These are phyloP conservation scores for Hippocampus kuda DNA, from an alignment of 2,797 vertebrate genomes.

Conservation along the genomic window DNA sequence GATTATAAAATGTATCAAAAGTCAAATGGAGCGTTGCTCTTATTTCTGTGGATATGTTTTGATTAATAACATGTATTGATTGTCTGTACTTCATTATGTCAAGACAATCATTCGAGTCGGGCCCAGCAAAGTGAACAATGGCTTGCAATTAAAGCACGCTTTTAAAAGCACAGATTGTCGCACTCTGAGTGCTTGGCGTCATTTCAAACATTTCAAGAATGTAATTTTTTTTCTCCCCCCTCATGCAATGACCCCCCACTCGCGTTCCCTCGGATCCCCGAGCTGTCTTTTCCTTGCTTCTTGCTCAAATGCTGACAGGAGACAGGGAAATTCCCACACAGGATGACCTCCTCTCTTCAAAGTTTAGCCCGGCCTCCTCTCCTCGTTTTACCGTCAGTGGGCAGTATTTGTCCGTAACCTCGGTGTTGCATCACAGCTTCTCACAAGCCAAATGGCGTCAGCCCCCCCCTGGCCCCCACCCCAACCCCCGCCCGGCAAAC, in stretches of 20 bases:
- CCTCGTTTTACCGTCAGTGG: conserved; percentile 68
- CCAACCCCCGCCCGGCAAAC: conserved; percentile 14
- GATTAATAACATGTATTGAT: not conserved
- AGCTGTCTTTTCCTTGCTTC: conserved; percentile 25
- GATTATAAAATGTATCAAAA: not conserved
- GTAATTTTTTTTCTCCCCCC: not conserved
- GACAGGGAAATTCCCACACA: conserved; percentile 65
- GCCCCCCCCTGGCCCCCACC: conserved; percentile 22
- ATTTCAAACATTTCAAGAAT: conserved; percentile 43
- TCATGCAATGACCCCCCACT: conserved; percentile 31
- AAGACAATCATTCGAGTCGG: not conserved
- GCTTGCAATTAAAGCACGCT: not conserved
- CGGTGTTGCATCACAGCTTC: conserved; percentile 59
- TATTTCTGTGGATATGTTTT: not conserved
- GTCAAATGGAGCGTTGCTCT: not conserved
- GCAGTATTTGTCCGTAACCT: conserved; percentile 66
- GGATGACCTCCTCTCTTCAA: conserved; percentile 55
- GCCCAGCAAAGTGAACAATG: not conserved
- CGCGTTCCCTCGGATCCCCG: conserved; percentile 27
- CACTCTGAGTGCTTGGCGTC: conserved; percentile 16
- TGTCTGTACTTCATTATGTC: not conserved
- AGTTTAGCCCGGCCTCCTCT: conserved; percentile 55
- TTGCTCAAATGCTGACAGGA: conserved; percentile 43
- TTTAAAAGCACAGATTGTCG: not conserved
- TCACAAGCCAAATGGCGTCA: conserved; percentile 25